phyloP scores from a whole-genome alignment of 2,888 invertebrate genomes.

The Lasioglossum figueresi region DNA sequence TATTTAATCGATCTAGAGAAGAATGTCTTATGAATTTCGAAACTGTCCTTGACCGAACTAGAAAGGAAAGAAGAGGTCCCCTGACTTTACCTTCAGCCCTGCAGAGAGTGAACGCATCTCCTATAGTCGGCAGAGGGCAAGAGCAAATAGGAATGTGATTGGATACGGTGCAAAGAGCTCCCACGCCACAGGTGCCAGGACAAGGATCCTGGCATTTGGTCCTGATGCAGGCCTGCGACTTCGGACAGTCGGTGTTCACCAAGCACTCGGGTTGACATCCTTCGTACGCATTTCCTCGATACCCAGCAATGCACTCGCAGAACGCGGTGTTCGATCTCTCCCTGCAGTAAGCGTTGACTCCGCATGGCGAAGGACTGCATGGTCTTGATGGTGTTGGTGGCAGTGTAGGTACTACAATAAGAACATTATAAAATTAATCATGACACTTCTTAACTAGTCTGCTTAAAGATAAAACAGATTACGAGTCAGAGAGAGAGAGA shows the following conservation, averaged over 20 bases:
- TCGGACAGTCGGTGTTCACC: slow-evolving; percentile 89
- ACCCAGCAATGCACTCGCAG: slow-evolving; percentile 89
- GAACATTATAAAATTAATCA: not conserved
- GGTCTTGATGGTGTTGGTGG: slow-evolving; percentile 80
- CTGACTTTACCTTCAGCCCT: slow-evolving; percentile 76
- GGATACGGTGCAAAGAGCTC: slow-evolving; percentile 88
- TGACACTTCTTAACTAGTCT: not conserved
- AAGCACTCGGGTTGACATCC: slow-evolving; percentile 90
- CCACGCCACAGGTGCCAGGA: slow-evolving; percentile 90
- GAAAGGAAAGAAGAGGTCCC: not conserved
- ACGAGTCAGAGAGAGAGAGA: not conserved
- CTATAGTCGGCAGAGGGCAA: slow-evolving; percentile 88
- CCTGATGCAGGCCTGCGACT: slow-evolving; percentile 88
- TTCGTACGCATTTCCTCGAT: slow-evolving; percentile 87
- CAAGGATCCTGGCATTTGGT: slow-evolving; percentile 90
- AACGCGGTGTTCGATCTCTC: slow-evolving; percentile 88
- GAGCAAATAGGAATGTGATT: slow-evolving; percentile 92
- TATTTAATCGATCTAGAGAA: not conserved
- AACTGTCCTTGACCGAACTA: not conserved
- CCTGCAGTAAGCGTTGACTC: slow-evolving; percentile 88
- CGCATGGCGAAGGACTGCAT: slow-evolving; percentile 88
- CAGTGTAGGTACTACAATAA: slow-evolving; percentile 58
- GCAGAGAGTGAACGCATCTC: slow-evolving; percentile 90
- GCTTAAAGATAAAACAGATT: not conserved
- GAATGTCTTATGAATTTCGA: not conserved